phyloP scores from a whole-genome alignment of 2,113 vertebrate species.

The Pseudolaguvia tuberculata region DNA sequence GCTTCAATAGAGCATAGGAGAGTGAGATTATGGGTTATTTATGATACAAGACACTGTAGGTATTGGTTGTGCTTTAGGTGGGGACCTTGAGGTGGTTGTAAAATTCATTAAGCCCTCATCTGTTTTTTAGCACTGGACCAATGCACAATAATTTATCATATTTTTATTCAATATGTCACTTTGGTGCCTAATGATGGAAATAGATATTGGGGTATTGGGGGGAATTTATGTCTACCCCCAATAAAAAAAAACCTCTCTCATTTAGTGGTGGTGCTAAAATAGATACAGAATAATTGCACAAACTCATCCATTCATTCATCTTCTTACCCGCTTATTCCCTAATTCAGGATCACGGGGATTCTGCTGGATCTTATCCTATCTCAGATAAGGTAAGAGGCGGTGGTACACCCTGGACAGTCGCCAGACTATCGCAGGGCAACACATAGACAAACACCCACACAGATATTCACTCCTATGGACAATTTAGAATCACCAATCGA shows the following conservation, averaged over 20 bases:
- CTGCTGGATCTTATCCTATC: no score
- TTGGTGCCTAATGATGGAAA: background rate
- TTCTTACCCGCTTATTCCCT: no score
- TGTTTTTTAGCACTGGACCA: background rate
- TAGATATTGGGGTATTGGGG: background rate
- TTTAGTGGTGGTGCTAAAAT: background rate
- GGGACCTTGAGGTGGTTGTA: slow-evolving; percentile 60
- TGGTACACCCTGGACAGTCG: no score
- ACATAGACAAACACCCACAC: no score
- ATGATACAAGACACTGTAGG: slow-evolving; percentile 71
- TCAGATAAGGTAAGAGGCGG: no score
- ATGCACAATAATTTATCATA: background rate
- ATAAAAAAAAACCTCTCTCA: background rate
- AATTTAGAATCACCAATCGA: no score
- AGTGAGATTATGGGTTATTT: slow-evolving; percentile 72
- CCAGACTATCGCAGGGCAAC: no score
- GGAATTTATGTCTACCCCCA: background rate
- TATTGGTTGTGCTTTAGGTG: slow-evolving; percentile 63
- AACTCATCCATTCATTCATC: no score
- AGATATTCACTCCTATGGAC: no score
- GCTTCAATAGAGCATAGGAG: slow-evolving; percentile 61
- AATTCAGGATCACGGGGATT: no score
- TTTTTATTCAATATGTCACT: background rate
- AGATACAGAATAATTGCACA: background rate
- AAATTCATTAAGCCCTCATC: slow-evolving; percentile 48